Percentiles rank a stretch among this genome's conserved stretches.
Evolutionary conservation across 2,797 vertebrate genomes (phyloP).

Genomic region (Chaetophractus vellerosus): DNA sequence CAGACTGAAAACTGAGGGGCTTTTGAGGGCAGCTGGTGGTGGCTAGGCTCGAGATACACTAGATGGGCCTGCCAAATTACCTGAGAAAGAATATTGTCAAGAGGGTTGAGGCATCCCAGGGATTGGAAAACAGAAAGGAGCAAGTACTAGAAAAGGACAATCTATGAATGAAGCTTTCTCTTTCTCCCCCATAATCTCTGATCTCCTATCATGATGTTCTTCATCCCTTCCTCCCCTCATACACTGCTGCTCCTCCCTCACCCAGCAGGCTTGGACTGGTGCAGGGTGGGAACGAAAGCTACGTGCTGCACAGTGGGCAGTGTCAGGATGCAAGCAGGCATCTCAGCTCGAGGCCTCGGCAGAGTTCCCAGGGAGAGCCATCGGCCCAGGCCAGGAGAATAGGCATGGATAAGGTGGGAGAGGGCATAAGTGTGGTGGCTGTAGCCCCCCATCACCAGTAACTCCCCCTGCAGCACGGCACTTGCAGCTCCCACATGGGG

Average conservation of each 20-base stretch:
- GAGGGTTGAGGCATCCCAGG: background rate
- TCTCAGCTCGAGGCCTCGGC: slow-evolving; percentile 90
- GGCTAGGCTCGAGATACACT: background rate
- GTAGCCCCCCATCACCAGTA: slow-evolving; percentile 92
- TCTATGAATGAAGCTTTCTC: slow-evolving; percentile 58
- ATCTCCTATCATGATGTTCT: background rate
- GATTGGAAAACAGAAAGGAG: background rate
- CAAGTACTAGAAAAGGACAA: background rate
- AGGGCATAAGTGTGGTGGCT: slow-evolving; percentile 91
- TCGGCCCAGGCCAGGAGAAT: slow-evolving; percentile 88
- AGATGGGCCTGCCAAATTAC: background rate
- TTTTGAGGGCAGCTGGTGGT: background rate
- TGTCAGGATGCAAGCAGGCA: slow-evolving; percentile 88
- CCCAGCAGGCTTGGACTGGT: slow-evolving; percentile 75
- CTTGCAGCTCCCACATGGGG: slow-evolving; percentile 90
- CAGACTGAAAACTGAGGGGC: slow-evolving; percentile 15
- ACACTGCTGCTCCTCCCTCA: slow-evolving; percentile 2
- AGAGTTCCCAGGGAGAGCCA: slow-evolving; percentile 92
- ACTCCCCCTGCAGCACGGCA: slow-evolving; percentile 88
- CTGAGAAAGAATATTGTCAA: background rate
- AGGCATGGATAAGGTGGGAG: slow-evolving; percentile 91
- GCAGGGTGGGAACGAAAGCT: background rate
- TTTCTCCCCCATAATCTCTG: background rate
- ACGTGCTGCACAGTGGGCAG: slow-evolving; percentile 81
- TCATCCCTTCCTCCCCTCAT: background rate